A percentile compares a stretch with the other conserved stretches of the same genome.
phyloP scores from a whole-genome alignment of 2,113 vertebrate genomes.

The Tretioscincus oriximinensis region DNA sequence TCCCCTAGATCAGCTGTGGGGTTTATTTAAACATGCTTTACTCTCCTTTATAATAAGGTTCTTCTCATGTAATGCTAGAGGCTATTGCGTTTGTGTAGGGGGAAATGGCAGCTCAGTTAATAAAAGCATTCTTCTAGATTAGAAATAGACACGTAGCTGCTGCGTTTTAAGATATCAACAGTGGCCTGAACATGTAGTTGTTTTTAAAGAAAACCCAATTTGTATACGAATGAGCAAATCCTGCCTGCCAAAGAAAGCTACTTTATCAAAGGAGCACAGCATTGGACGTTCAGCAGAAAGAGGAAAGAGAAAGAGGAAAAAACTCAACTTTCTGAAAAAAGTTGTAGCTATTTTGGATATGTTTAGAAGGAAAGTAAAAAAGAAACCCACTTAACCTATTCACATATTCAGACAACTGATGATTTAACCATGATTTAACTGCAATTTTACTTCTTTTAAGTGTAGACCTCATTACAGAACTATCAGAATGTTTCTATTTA shows the following conservation, averaged over 20 bases:
- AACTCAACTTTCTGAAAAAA: neutral
- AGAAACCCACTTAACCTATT: conserved; percentile 39
- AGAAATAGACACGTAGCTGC: neutral
- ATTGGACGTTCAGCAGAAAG: neutral
- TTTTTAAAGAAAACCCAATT: neutral
- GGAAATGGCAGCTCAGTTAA: neutral
- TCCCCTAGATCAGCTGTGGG: neutral
- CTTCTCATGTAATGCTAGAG: neutral
- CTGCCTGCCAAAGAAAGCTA: neutral
- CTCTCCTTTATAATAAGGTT: conserved; percentile 1
- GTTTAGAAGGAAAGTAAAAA: neutral
- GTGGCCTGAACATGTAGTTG: neutral
- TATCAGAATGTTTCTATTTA: conserved; percentile 58
- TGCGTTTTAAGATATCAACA: neutral
- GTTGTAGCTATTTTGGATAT: conserved; percentile 12
- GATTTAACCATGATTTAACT: conserved; percentile 44
- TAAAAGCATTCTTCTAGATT: neutral
- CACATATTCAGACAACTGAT: conserved; percentile 38
- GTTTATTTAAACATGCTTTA: neutral
- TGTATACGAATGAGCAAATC: neutral
- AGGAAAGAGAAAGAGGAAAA: neutral
- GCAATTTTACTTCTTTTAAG: conserved; percentile 10
- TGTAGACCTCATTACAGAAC: conserved; percentile 56
- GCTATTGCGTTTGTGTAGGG: neutral
- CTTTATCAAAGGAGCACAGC: conserved; percentile 1